Evolutionary conservation across 2,797 vertebrate species (phyloP).

Genomic region (Sphaeramia orbicularis): DNA sequence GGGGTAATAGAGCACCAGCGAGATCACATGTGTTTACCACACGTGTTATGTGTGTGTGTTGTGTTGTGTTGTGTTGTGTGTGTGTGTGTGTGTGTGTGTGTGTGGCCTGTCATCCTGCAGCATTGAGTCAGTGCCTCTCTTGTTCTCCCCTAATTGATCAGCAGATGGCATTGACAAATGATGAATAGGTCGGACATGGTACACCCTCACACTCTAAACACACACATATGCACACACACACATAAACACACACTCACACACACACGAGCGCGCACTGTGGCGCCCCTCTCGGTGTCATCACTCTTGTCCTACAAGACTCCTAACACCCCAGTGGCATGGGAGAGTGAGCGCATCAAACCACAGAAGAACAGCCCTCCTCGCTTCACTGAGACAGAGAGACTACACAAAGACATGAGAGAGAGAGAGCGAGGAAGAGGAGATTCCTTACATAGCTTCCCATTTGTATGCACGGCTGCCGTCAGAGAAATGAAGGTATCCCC

Average conservation of each 20-base stretch:
- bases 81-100: conserved; percentile 30
- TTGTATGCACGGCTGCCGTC: conserved; percentile 87
- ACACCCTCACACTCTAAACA: conserved; percentile 59
- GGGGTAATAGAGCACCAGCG: background rate
- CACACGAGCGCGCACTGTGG: conserved; percentile 37
- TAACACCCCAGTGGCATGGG: conserved; percentile 88
- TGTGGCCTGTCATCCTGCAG: conserved; percentile 51
- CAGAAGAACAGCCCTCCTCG: conserved; percentile 70
- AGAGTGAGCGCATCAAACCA: conserved; percentile 83
- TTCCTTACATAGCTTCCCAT: conserved; percentile 91
- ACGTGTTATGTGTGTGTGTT: conserved; percentile 21
- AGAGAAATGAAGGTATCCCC: conserved; percentile 79
- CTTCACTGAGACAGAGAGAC: conserved; percentile 75
- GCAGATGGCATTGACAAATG: conserved; percentile 85
- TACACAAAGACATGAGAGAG: conserved; percentile 68
- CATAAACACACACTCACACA: conserved; percentile 49
- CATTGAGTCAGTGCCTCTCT: conserved; percentile 73
- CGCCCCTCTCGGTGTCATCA: conserved; percentile 83
- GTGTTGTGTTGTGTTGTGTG: conserved; percentile 10
- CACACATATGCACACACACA: conserved; percentile 55
- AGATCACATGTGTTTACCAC: conserved; percentile 46
- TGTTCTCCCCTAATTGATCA: conserved; percentile 87
- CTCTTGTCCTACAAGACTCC: conserved; percentile 89
- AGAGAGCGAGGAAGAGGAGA: conserved; percentile 68
- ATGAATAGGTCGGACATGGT: conserved; percentile 78